Percentiles rank a stretch among this genome's conserved stretches.
Conservation (phyloP, 1,140 invertebrate genomes). For the Spodoptera frugiperda region DNA sequence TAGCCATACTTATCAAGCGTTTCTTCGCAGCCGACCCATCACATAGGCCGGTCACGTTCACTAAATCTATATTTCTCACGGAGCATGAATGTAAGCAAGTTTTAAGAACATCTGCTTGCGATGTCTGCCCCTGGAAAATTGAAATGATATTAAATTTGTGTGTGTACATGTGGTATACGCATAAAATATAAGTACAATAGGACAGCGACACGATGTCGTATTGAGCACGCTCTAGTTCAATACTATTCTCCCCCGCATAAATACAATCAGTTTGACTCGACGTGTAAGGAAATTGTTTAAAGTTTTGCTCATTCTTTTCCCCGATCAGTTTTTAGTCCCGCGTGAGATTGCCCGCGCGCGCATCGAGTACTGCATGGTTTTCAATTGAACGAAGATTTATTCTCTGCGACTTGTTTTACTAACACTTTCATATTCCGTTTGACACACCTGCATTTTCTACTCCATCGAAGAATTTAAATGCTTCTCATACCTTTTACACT, state of each 20-base stretch:
- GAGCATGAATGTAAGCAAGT: conserved; percentile 53
- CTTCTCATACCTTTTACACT: neutral
- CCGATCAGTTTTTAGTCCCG: conserved; percentile 17
- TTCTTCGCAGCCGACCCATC: conserved; percentile 35
- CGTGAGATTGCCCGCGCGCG: neutral
- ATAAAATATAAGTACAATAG: neutral
- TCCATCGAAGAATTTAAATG: neutral
- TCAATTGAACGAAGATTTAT: conserved; percentile 30
- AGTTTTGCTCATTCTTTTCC: conserved; percentile 13
- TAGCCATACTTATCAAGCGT: conserved; percentile 30
- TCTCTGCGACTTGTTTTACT: neutral
- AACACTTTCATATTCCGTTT: conserved; percentile 13
- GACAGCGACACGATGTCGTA: neutral
- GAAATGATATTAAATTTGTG: conserved; percentile 33
- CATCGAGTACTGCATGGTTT: neutral
- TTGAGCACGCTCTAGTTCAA: conserved; percentile 13
- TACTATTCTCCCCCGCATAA: conserved; percentile 5
- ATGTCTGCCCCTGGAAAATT: conserved; percentile 35
- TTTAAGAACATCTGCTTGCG: conserved; percentile 51
- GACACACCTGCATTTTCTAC: neutral
- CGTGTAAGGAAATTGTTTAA: conserved; percentile 18
- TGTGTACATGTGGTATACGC: neutral
- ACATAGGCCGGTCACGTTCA: conserved; percentile 45
- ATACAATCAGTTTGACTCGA: conserved; percentile 19
- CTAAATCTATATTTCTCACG: conserved; percentile 49